Evolutionary conservation across 37 sponge, comb jelly and placozoan genomes (phyloP).

Genomic region (Cliona cf. orientalis): DNA sequence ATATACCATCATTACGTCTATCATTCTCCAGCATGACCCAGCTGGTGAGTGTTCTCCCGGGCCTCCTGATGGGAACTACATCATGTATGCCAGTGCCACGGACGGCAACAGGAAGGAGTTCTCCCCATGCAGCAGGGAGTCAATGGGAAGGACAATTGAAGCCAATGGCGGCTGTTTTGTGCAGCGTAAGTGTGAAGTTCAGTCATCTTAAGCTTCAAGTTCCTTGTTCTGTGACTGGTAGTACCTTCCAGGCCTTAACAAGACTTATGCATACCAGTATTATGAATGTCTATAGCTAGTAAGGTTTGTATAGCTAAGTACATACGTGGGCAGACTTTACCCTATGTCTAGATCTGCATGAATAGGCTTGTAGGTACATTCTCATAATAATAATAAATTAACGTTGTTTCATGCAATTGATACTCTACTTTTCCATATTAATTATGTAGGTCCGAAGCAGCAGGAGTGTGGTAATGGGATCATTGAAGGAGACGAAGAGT

Average conservation of each 20-base stretch:
- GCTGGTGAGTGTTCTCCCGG: slow-evolving; percentile 51
- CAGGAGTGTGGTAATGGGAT: slow-evolving; percentile 84
- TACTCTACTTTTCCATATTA: too few species aligned
- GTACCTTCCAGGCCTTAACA: too few species aligned
- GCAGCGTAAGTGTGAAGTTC: slow-evolving; percentile 12
- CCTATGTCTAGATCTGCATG: neutral
- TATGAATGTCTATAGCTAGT: too few species aligned
- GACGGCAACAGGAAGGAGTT: slow-evolving; percentile 59
- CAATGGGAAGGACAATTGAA: slow-evolving; percentile 54
- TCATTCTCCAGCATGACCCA: slow-evolving; percentile 82
- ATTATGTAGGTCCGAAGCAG: slow-evolving; percentile 25
- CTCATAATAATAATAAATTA: too few species aligned
- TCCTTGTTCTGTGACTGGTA: neutral
- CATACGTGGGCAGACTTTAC: too few species aligned
- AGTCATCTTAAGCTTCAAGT: neutral
- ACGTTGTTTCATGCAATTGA: too few species aligned
- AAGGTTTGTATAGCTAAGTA: too few species aligned
- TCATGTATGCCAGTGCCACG: slow-evolving; percentile 77
- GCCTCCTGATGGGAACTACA: slow-evolving; percentile 59
- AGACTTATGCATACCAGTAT: too few species aligned
- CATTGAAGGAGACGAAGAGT: slow-evolving; percentile 64
- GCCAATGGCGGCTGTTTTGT: slow-evolving; percentile 56
- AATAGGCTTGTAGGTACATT: too few species aligned
- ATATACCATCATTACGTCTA: too few species aligned
- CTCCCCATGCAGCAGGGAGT: slow-evolving; percentile 58